Evolutionary conservation across 2,888 invertebrate genomes (phyloP), one percentile per base, ranked within the genome.

Genomic region (Andricus curvator): DNA sequence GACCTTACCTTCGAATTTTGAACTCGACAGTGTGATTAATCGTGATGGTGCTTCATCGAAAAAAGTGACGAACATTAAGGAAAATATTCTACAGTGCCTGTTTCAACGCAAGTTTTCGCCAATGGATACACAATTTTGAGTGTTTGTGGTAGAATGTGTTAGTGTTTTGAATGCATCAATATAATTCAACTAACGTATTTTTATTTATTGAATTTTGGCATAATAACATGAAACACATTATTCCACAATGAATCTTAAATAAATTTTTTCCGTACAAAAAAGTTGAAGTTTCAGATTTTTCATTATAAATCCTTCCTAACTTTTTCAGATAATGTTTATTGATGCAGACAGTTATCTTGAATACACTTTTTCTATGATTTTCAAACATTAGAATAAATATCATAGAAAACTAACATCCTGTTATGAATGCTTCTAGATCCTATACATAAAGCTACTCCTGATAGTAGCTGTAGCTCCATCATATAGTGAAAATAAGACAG

Each of bases 371-470:
- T 5, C 17, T 48, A 48, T 17, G 17, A 17, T 48, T 17, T 17
- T 17, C 17, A 48, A 4, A 48, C 48, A 4, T 48, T 5, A 15
- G 4, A 48, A 17, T 4, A 48, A 48, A 5, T 48, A 48, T 48
- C 17, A 17, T 48, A 48, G 17, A 48, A 48, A 48, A 48, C 17
- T 48, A 48, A 48, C 48, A 48, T 17, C 17, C 1, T 41, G 11
- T 77, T 77, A 62, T 15, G 5, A 25, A 77, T 77, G 5, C 29
- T 78, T 78, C 17, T 56, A 78, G 81, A 81, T 81, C 13, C 65
- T 78, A 51, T 56, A 25, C 25, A 62, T 44, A 37, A 17, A 56
- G 22, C 20, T 81, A n/a, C 78, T 81, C 6, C 33, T 25, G n/a
- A 44, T 51, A 65, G 74, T 60, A 44, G 64, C 78, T 15, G 25